Evolutionary conservation across 2,113 vertebrate genomes (phyloP).

Genomic region (Tragelaphus buxtoni): DNA sequence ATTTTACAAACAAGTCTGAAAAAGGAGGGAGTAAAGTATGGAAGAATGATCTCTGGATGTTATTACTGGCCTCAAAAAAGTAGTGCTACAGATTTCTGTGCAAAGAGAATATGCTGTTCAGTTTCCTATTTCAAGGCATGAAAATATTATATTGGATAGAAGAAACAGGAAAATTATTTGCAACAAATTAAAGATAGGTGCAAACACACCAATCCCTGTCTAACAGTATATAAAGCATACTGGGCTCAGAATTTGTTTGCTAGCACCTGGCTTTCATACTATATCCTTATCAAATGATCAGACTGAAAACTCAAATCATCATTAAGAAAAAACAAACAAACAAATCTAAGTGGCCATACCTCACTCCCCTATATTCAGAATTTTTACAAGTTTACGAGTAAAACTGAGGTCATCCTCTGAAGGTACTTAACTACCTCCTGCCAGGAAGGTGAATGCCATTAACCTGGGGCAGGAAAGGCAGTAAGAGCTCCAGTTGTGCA

Average conservation of each 20-base stretch:
- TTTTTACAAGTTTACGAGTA: constrained; percentile 84
- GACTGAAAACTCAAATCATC: constrained; percentile 87
- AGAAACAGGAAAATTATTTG: constrained; percentile 81
- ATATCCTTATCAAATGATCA: constrained; percentile 87
- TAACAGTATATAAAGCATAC: constrained; percentile 84
- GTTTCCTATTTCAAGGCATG: constrained; percentile 87
- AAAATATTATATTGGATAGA: constrained; percentile 78
- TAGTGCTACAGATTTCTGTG: constrained; percentile 93
- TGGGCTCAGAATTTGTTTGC: constrained; percentile 88
- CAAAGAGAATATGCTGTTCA: constrained; percentile 83
- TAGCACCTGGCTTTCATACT: constrained; percentile 88
- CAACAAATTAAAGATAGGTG: constrained; percentile 82
- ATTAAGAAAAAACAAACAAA: constrained; percentile 79
- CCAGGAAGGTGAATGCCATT: constrained; percentile 96
- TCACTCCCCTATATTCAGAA: constrained; percentile 92
- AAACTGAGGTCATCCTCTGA: constrained; percentile 82
- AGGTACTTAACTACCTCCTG: constrained; percentile 95
- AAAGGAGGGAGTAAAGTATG: constrained; percentile 88
- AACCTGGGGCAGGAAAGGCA: constrained; percentile 92
- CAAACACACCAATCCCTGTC: constrained; percentile 79
- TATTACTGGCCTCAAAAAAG: constrained; percentile 92
- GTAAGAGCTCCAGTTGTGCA: constrained; percentile 97
- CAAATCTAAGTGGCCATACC: constrained; percentile 90
- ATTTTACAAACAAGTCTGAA: constrained; percentile 95
- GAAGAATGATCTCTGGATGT: constrained; percentile 87